Conservation (phyloP, 2,888 invertebrate species). For the Dynastes grantii region DNA sequence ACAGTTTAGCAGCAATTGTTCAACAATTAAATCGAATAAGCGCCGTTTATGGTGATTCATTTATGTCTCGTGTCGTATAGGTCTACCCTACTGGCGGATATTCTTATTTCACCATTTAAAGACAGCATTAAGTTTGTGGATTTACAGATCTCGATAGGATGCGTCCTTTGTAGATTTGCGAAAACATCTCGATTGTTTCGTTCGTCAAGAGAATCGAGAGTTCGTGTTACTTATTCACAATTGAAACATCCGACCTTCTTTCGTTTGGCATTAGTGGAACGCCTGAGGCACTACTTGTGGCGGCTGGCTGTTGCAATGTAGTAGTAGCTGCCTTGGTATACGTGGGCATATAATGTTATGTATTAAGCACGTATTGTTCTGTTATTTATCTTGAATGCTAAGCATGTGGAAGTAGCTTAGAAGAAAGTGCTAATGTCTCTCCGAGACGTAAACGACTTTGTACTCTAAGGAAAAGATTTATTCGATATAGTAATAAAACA, state of each 20-base stretch:
- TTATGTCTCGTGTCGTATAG: background rate
- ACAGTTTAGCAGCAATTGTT: slow-evolving; percentile 19
- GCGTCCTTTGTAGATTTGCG: slow-evolving; percentile 19
- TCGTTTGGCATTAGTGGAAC: slow-evolving; percentile 31
- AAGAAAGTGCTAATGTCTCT: slow-evolving; percentile 23
- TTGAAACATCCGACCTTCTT: slow-evolving; percentile 42
- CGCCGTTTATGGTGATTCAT: slow-evolving; percentile 29
- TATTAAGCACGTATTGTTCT: slow-evolving; percentile 29
- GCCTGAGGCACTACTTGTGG: slow-evolving; percentile 1
- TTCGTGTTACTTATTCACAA: slow-evolving; percentile 23
- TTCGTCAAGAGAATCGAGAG: slow-evolving; percentile 20
- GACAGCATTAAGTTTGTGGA: too few relatives aligned
- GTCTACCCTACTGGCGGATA: too few relatives aligned
- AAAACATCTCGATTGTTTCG: slow-evolving; percentile 31
- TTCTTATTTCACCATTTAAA: too few relatives aligned
- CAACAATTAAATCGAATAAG: slow-evolving; percentile 26
- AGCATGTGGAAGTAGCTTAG: slow-evolving; percentile 30
- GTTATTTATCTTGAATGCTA: slow-evolving; percentile 26
- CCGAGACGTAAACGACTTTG: slow-evolving; percentile 5
- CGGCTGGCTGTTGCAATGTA: background rate
- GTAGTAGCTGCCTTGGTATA: slow-evolving; percentile 4
- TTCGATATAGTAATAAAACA: too few relatives aligned
- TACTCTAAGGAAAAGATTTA: background rate
- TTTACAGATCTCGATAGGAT: background rate
- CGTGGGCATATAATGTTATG: slow-evolving; percentile 28